A percentile compares a stretch with the other conserved stretches of the same genome.
These are phyloP conservation scores for Zoanthus solanderi DNA, from an alignment of 92 coral and sea anemone species.

Conservation along the genomic window DNA sequence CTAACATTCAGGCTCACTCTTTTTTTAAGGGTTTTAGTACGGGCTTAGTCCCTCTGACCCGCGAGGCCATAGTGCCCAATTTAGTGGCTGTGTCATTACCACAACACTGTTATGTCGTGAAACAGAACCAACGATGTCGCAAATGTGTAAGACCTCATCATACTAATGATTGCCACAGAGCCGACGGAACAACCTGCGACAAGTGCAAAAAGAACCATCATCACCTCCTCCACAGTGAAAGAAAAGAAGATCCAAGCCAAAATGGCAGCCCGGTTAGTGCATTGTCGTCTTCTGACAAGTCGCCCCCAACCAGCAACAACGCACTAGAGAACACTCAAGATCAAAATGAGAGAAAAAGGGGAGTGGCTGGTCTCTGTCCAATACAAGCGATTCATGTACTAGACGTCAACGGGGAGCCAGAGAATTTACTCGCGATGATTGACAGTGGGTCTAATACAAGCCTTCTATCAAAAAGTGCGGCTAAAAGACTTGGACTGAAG, in stretches of 20 bases:
- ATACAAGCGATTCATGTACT: constrained; percentile 56
- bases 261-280: constrained; percentile 11
- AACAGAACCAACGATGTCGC: constrained; percentile 58
- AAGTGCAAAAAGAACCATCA: constrained; percentile 65
- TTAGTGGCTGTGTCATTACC: too few species aligned
- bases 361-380: constrained; percentile 62
- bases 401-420: constrained; percentile 49
- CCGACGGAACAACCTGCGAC: constrained; percentile 66
- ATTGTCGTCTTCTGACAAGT: neutral
- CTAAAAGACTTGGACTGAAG: constrained; percentile 53
- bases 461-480: constrained; percentile 62
- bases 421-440: constrained; percentile 64
- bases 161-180: constrained; percentile 54
- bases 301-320: constrained; percentile 5
- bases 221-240: constrained; percentile 60
- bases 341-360: constrained; percentile 12
- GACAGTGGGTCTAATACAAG: constrained; percentile 70
- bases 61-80: too few species aligned
- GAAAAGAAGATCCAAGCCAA: constrained; percentile 7
- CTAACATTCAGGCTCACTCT: too few species aligned
- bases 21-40: too few species aligned
- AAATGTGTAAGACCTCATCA: constrained; percentile 61
- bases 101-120: too few species aligned
- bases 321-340: constrained; percentile 26
- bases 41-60: too few species aligned